Conservation (phyloP, 2,888 invertebrate genomes). For the Taenaris catops region DNA sequence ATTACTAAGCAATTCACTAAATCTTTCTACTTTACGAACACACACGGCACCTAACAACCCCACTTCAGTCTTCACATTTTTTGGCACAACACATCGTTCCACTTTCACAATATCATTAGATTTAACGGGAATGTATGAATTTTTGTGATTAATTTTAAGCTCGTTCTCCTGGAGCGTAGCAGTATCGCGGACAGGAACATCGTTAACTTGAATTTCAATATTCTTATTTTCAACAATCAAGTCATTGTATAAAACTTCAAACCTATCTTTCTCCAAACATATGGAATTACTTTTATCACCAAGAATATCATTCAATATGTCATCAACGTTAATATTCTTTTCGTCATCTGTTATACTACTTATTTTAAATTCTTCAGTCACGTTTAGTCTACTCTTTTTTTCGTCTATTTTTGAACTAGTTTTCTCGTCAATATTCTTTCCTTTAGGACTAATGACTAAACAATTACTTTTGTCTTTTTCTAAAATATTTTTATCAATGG, state of each 20-base stretch:
- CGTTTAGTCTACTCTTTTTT: slow-evolving; percentile 35
- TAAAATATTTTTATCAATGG: slow-evolving; percentile 69
- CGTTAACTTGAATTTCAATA: slow-evolving; percentile 36
- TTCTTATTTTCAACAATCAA: slow-evolving; percentile 42
- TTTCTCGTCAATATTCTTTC: slow-evolving; percentile 50
- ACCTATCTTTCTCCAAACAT: slow-evolving; percentile 51
- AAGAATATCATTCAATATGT: slow-evolving; percentile 58
- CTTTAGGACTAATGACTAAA: slow-evolving; percentile 63
- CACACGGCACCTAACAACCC: slow-evolving; percentile 67
- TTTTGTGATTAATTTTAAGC: slow-evolving; percentile 54
- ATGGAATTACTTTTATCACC: slow-evolving; percentile 45
- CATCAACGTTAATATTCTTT: slow-evolving; percentile 46
- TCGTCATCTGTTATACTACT: slow-evolving; percentile 33
- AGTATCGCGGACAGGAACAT: slow-evolving; percentile 28
- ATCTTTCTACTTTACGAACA: slow-evolving; percentile 73
- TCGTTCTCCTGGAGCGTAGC: slow-evolving; percentile 29
- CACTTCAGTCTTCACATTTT: slow-evolving; percentile 47
- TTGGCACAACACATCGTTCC: slow-evolving; percentile 66
- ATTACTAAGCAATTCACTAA: slow-evolving; percentile 75
- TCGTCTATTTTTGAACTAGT: slow-evolving; percentile 42
- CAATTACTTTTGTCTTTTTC: slow-evolving; percentile 72
- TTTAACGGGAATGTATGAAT: slow-evolving; percentile 46
- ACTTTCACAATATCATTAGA: slow-evolving; percentile 40
- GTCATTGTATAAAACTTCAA: slow-evolving; percentile 64
- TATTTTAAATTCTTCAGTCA: slow-evolving; percentile 41